Base-by-base conservation (phyloP, 2,888 invertebrate genomes). In the Chrysodeixis includens region DNA sequence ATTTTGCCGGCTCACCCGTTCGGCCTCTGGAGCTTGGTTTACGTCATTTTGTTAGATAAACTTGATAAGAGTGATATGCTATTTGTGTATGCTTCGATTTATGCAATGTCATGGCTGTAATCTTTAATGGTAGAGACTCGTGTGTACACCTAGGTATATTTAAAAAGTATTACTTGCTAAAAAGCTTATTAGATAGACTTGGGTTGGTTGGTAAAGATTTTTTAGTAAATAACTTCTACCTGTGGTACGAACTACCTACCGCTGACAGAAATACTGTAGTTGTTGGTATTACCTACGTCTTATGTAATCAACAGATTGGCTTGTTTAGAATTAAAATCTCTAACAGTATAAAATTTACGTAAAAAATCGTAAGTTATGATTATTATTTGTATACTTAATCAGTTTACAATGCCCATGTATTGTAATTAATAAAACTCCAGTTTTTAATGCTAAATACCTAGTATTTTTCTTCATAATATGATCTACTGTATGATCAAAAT, bases 11-110 rank as follows among this genome's bases (percentile, higher is more conserved):
- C 10, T 49, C 46, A 49, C 46, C 46, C 46, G 12, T 49, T 20
- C 18, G 46, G 46, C 46, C 46, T 20, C 46, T 20, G 46, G 3
- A 18, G 46, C 20, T 8, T 18, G 18, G 18, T 49, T 49, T 20
- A 20, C 46, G 46, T 49, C 46, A 49, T 40, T 46, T 44, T n/a
- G 30, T 52, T 44, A 44, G 46, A 54, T 56, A 52, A 26, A 46
- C 32, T n/a, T 49, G 46, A 49, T 49, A 49, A 49, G 46, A 46
- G 12, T 49, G 46, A 49, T 49, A 20, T 20, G 18, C 46, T 9
- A 20, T 49, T 49, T 49, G 20, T 49, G 46, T 49, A 49, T 12
- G 9, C 18, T 49, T 20, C 46, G 10, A 18, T 49, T 49, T 18
- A 10, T 49, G 46, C 20, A 18, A 49, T 12, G 18, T 49, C 18